These are phyloP conservation scores for Melanotaenia pygmaea DNA, from an alignment of 2,797 vertebrate species.

Conservation along the genomic window DNA sequence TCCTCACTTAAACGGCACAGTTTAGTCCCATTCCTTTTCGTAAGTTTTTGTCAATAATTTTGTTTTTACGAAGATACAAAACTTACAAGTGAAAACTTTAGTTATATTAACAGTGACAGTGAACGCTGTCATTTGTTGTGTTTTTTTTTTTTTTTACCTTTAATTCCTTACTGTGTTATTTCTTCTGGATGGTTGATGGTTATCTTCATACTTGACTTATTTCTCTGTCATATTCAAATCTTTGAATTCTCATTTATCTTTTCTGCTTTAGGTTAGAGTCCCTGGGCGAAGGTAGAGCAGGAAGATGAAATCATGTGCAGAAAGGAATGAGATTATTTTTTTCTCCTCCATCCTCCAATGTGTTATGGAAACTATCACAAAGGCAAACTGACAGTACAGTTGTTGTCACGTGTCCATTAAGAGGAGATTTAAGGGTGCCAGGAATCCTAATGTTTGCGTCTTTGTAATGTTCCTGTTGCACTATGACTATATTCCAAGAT, in stretches of 20 bases:
- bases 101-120: slow-evolving; percentile 5
- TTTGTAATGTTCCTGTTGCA: slow-evolving; percentile 40
- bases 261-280: slow-evolving; percentile 46
- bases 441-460: slow-evolving; percentile 52
- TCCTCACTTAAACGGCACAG: neutral
- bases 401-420: slow-evolving; percentile 67
- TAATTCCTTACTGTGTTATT: slow-evolving; percentile 6
- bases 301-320: slow-evolving; percentile 1
- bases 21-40: neutral
- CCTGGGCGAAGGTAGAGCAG: slow-evolving; percentile 12
- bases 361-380: slow-evolving; percentile 41
- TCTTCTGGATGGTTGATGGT: slow-evolving; percentile 36
- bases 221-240: slow-evolving; percentile 21
- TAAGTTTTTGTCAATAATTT: neutral
- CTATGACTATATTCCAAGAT: slow-evolving; percentile 37
- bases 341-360: slow-evolving; percentile 30
- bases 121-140: slow-evolving; percentile 13
- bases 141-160: slow-evolving; percentile 7
- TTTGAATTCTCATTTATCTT: slow-evolving; percentile 19
- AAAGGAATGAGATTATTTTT: slow-evolving; percentile 34
- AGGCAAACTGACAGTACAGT: slow-evolving; percentile 49
- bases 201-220: slow-evolving; percentile 31
- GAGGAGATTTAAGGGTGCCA: slow-evolving; percentile 45
- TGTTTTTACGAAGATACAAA: neutral
- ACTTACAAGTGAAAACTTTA: neutral